A percentile compares a stretch with the other conserved stretches of the same genome.
phyloP scores from a whole-genome alignment of 2,797 vertebrate species.

The Coranthus polyacanthus region DNA sequence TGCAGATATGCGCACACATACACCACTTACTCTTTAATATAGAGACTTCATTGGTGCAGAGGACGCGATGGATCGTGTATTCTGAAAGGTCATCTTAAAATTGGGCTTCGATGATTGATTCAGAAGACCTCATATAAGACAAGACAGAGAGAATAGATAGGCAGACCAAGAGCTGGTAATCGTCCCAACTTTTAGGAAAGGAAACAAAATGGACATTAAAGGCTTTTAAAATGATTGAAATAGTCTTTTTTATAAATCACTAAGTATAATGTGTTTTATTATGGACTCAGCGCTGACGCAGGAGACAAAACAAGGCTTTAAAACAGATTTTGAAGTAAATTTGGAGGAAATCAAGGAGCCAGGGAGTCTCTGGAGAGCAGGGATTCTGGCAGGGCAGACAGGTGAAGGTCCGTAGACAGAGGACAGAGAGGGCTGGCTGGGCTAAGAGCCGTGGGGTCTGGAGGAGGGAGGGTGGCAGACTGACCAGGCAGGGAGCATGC shows the following conservation, averaged over 20 bases:
- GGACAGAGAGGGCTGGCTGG: too few species aligned
- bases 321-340: too few species aligned
- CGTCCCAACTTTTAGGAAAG: neutral
- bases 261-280: neutral
- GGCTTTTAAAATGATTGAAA: neutral
- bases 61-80: neutral
- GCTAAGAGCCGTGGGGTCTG: too few species aligned
- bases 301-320: too few species aligned
- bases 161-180: neutral
- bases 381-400: too few species aligned
- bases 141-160: neutral
- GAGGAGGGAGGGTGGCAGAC: too few species aligned
- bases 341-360: too few species aligned
- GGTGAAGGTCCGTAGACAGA: too few species aligned
- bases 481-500: too few species aligned
- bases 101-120: conserved; percentile 16
- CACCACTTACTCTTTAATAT: conserved; percentile 8
- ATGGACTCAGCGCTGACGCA: neutral
- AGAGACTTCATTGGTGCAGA: neutral
- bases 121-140: conserved; percentile 1
- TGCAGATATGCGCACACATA: conserved; percentile 8
- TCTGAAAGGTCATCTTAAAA: conserved; percentile 32
- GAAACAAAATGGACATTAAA: neutral
- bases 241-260: neutral
- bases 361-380: too few species aligned